These are phyloP conservation scores for Xenops minutus DNA, from an alignment of 2,797 vertebrate genomes.

Conservation along the genomic window DNA sequence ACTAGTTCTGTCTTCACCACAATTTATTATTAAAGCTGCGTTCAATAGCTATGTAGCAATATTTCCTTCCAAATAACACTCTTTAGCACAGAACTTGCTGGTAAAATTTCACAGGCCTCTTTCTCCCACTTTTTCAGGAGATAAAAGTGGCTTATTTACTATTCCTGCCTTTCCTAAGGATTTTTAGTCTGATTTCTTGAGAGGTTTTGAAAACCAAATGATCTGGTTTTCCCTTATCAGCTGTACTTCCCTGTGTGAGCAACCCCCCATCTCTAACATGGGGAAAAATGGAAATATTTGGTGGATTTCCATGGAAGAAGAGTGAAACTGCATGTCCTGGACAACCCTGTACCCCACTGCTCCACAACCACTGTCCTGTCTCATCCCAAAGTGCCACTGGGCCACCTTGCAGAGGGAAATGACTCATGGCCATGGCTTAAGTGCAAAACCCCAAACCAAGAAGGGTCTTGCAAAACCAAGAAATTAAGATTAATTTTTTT, in stretches of 20 bases:
- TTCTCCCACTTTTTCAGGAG: not conserved
- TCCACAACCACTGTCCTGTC: fast-evolving
- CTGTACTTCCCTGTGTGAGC: not conserved
- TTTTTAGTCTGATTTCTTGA: not conserved
- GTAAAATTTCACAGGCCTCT: not conserved
- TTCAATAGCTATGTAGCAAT: conserved; percentile 3
- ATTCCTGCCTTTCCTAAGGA: not conserved
- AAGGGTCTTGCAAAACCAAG: not conserved
- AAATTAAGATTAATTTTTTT: not conserved
- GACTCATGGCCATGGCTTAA: fast-evolving
- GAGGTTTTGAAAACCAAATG: not conserved
- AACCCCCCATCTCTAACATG: not conserved
- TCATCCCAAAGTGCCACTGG: not conserved
- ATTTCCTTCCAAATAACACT: not conserved
- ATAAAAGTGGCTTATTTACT: not conserved
- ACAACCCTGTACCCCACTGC: not conserved
- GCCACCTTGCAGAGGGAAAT: not conserved
- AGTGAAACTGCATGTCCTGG: not conserved
- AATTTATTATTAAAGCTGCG: conserved; percentile 44
- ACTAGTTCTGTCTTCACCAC: conserved; percentile 38
- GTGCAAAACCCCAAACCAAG: not conserved
- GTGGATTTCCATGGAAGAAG: not conserved
- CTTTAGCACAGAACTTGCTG: not conserved
- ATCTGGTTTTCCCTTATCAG: not conserved
- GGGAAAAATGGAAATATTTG: not conserved